Percentiles rank a stretch among this genome's conserved stretches.
These are phyloP conservation scores for Hirudinaria manillensis DNA, from an alignment of 2,888 invertebrate genomes.

Conservation along the genomic window DNA sequence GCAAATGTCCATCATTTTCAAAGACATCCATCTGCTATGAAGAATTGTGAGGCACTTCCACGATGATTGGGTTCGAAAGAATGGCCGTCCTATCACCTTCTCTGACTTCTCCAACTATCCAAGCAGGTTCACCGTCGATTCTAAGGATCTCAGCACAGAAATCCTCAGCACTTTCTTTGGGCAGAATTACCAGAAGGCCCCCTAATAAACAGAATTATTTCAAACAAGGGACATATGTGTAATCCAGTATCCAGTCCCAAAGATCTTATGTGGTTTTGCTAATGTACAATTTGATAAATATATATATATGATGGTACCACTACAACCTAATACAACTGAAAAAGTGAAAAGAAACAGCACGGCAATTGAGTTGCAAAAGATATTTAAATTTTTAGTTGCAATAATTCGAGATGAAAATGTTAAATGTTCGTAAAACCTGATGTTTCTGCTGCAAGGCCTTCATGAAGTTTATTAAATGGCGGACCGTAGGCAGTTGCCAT, in stretches of 20 bases:
- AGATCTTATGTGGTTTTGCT: too few relatives aligned
- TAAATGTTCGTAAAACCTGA: too few relatives aligned
- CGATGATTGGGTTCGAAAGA: conserved; percentile 84
- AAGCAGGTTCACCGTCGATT: conserved; percentile 82
- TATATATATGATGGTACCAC: too few relatives aligned
- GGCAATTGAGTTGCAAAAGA: too few relatives aligned
- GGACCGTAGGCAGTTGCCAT: conserved; percentile 69
- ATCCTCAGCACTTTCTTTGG: conserved; percentile 83
- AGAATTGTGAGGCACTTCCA: conserved; percentile 66
- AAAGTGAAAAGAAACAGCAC: too few relatives aligned
- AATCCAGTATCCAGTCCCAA: too few relatives aligned
- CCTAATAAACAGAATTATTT: too few relatives aligned
- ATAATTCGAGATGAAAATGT: too few relatives aligned
- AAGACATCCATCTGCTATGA: not conserved
- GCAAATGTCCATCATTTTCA: not conserved
- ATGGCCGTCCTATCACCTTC: conserved; percentile 79
- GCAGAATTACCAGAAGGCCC: conserved; percentile 83
- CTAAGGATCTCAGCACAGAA: conserved; percentile 91
- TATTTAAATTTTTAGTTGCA: too few relatives aligned
- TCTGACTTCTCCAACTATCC: conserved; percentile 93
- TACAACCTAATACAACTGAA: too few relatives aligned
- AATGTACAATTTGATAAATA: too few relatives aligned
- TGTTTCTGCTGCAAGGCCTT: conserved; percentile 71
- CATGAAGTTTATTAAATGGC: conserved; percentile 66
- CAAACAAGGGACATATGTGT: too few relatives aligned